Base-by-base conservation (phyloP, 2,888 invertebrate species). In the Teinopalpus imperialis region DNA sequence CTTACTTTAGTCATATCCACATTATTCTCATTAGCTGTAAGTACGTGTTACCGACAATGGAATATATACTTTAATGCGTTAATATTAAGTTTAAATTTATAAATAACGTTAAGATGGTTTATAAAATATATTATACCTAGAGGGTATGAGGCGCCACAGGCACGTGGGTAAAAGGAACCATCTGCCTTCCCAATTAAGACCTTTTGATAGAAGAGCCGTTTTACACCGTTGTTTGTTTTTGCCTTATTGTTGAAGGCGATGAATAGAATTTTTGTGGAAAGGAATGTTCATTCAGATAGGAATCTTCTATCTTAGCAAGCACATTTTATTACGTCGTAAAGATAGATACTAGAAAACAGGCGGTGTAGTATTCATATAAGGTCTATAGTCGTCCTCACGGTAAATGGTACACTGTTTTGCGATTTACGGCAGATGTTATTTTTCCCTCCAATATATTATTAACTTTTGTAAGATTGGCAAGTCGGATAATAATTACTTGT, bases 151-250 rank as follows among this genome's bases (percentile, higher is more conserved):
- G 67, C 62, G 61, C 61, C 58, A 58, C 41, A 35, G 69, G 76
- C 77, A 77, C 79, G 78, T 71, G 79, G 63, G 48, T 53, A 53
- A 55, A 56, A 53, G 60, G 49, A 54, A 60, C 62, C 81, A 78
- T 74, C 78, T 78, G 80, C 69, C 61, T 64, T 59, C 57, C 62
- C 71, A 74, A 78, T 77, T 74, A 74, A 66, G 56, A 51, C 47
- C 57, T 56, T 59, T 59, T 46, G 45, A 56, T 55, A 51, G 53
- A 45, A 42, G 45, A 39, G 29, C 37, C 46, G 47, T 52, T 45
- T 32, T 41, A 36, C 36, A 41, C 10, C 50, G 44, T 39, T 55
- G 53, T 63, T 61, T 64, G 57, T 63, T 67, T 64, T 58, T 57
- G 52, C 47, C 49, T 53, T 53, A 53, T 53, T 54, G 53, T 52